These are phyloP conservation scores for Ellobium chinense DNA, from an alignment of 2,888 invertebrate genomes.

Conservation along the genomic window DNA sequence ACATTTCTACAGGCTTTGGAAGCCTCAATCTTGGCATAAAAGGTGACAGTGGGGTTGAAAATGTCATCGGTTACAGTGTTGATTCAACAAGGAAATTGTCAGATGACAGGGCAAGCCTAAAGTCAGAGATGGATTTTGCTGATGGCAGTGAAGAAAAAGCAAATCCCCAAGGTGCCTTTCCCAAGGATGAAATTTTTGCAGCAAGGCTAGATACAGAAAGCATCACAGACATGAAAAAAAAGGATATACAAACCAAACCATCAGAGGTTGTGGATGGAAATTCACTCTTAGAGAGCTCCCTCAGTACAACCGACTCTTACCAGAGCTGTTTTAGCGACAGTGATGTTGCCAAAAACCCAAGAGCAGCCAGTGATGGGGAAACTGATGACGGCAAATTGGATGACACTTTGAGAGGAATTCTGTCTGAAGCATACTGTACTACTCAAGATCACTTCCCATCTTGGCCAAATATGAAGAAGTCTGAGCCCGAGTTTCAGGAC, in stretches of 20 bases:
- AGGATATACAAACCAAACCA: too few species aligned
- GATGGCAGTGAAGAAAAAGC: not conserved
- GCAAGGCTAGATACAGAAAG: too few species aligned
- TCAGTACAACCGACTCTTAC: slow-evolving; percentile 21
- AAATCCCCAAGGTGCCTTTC: not conserved
- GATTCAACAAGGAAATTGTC: not conserved
- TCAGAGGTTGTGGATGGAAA: not conserved
- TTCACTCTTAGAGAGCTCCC: not conserved
- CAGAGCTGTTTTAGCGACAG: not conserved
- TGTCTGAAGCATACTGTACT: too few species aligned
- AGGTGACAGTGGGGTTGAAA: not conserved
- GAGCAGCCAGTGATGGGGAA: too few species aligned
- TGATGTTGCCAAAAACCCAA: too few species aligned
- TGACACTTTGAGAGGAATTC: too few species aligned
- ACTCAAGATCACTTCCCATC: too few species aligned
- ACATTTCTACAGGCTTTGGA: not conserved
- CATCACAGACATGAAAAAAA: too few species aligned
- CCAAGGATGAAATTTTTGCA: too few species aligned
- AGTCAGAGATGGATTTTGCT: not conserved
- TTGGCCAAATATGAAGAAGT: too few species aligned
- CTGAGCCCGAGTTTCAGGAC: too few species aligned
- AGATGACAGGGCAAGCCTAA: not conserved
- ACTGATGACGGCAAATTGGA: too few species aligned
- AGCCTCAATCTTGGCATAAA: not conserved
- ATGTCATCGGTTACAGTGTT: not conserved